Evolutionary conservation across 2,113 vertebrate genomes (phyloP).

Genomic region (Tautogolabrus adspersus): DNA sequence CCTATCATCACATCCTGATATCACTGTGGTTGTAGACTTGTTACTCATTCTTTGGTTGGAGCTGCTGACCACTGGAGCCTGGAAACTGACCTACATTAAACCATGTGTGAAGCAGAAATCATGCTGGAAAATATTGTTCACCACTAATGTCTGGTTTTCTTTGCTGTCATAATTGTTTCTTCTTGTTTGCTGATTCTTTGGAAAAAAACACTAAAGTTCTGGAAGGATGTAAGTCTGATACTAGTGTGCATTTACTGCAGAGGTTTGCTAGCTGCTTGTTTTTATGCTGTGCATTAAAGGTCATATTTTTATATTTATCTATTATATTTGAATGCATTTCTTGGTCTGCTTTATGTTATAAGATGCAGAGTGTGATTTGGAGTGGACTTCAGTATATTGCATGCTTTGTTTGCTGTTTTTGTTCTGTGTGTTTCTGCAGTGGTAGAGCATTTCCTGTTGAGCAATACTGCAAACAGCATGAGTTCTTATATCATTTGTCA

Average conservation of each 20-base stretch:
- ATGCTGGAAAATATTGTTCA: conserved; percentile 71
- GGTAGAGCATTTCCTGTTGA: conserved; percentile 27
- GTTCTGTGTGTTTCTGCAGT: conserved; percentile 47
- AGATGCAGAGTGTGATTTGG: conserved; percentile 58
- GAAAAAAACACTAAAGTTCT: conserved; percentile 93
- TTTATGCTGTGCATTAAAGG: conserved; percentile 24
- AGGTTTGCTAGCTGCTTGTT: conserved; percentile 32
- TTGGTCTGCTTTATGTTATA: conserved; percentile 42
- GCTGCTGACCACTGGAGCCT: conserved; percentile 15
- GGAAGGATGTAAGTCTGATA: conserved; percentile 93
- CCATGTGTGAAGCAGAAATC: conserved; percentile 24
- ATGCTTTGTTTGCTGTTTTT: conserved; percentile 70
- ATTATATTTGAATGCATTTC: conserved; percentile 10
- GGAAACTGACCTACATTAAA: neutral
- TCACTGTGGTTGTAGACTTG: neutral
- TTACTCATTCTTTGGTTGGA: conserved; percentile 5
- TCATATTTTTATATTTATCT: conserved; percentile 16
- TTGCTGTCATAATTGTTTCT: conserved; percentile 82
- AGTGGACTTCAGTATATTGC: conserved; percentile 76
- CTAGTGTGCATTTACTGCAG: conserved; percentile 48
- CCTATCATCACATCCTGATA: neutral
- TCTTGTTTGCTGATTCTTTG: conserved; percentile 88
- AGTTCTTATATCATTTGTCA: conserved; percentile 51
- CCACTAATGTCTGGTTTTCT: conserved; percentile 89
- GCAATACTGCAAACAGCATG: conserved; percentile 59